phyloP scores from a whole-genome alignment of 2,797 vertebrate species.

The Microhierax caerulescens region DNA sequence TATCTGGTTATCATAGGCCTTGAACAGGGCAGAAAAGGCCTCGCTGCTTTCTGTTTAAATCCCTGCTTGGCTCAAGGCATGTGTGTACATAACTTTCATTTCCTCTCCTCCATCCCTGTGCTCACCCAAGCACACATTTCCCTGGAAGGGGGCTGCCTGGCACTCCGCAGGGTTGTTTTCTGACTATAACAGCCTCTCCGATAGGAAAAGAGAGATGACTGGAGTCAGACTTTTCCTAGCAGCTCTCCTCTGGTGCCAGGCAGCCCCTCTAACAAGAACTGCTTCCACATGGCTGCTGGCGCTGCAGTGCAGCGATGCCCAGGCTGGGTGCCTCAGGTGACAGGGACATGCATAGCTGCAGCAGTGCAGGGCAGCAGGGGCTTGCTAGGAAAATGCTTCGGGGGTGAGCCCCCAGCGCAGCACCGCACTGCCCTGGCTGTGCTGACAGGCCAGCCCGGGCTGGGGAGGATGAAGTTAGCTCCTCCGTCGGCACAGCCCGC shows the following conservation, averaged over 20 bases:
- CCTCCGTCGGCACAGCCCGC: neutral
- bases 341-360: neutral
- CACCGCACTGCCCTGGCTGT: neutral
- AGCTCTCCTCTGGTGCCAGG: neutral
- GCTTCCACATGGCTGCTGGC: neutral
- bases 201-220: neutral
- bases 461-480: conserved; percentile 33
- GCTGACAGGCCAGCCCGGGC: neutral
- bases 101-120: neutral
- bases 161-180: neutral
- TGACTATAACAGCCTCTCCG: neutral
- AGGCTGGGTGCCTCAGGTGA: neutral
- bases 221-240: neutral
- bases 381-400: neutral
- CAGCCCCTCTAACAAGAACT: neutral
- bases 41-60: neutral
- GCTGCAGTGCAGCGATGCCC: accelerated
- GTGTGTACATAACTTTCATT: neutral
- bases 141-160: neutral
- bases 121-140: neutral
- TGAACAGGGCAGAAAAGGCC: neutral
- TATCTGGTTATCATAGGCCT: neutral
- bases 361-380: neutral
- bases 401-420: neutral
- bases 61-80: neutral